Percentiles rank a stretch among this genome's conserved stretches.
Evolutionary conservation across 92 coral and sea anemone genomes (phyloP).

Genomic region (Hydrozoanthus gracilis): DNA sequence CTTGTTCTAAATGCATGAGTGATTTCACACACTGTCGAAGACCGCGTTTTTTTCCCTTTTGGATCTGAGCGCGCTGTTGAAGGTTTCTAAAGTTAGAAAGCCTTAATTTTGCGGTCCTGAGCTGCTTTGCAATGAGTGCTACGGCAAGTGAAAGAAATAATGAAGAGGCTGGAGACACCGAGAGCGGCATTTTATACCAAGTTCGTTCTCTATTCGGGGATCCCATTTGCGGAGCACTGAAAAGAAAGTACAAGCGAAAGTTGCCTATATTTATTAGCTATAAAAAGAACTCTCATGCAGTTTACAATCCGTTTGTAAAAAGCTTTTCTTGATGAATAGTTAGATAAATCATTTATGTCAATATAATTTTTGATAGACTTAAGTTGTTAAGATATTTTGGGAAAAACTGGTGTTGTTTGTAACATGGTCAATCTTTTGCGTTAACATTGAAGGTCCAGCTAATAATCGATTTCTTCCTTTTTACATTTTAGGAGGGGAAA

Average conservation of each 20-base stretch:
- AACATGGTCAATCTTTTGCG: slow-evolving; percentile 3
- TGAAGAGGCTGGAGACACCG: slow-evolving; percentile 38
- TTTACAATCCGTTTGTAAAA: no score
- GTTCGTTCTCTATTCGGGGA: slow-evolving; percentile 15
- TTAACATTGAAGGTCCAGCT: slow-evolving; percentile 6
- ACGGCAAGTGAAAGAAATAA: slow-evolving; percentile 12
- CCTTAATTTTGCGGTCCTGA: background rate
- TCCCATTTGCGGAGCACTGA: slow-evolving; percentile 44
- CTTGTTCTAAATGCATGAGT: background rate
- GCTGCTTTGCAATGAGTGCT: slow-evolving; percentile 49
- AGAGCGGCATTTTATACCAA: background rate
- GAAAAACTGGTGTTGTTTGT: slow-evolving; percentile 1
- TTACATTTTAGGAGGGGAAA: slow-evolving; percentile 45
- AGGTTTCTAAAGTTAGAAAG: background rate
- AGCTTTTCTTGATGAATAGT: no score
- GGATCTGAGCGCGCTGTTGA: background rate
- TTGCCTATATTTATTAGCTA: background rate
- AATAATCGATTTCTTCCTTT: background rate
- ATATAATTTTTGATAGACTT: background rate
- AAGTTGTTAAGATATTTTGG: slow-evolving; percentile 9
- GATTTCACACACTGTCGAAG: background rate
- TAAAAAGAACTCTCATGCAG: no score
- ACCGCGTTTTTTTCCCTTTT: background rate
- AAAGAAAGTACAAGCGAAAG: slow-evolving; percentile 44
- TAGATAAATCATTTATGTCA: slow-evolving; percentile 1